Evolutionary conservation across 2,797 vertebrate genomes (phyloP).

Genomic region (Neomorphus geoffroyi): DNA sequence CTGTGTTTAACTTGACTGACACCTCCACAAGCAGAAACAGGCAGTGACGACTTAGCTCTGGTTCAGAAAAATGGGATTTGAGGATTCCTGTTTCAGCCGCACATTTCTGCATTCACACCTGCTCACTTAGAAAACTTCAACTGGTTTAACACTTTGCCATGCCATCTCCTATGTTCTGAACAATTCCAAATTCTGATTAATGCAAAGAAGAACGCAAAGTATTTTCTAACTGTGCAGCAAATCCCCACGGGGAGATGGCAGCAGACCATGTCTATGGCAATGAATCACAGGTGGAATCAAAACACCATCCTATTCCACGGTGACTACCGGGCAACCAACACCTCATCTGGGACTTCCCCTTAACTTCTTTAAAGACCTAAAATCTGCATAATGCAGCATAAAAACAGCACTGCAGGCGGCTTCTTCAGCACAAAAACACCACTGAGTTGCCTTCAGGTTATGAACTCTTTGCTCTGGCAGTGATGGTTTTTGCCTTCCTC

Average conservation of each 20-base stretch:
- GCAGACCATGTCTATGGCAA: not conserved
- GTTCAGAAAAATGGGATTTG: too few species aligned
- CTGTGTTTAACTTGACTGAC: not conserved
- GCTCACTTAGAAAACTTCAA: too few species aligned
- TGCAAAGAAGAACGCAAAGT: not conserved
- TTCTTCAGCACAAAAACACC: not conserved
- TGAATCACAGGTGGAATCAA: not conserved
- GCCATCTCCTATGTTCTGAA: not conserved
- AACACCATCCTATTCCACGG: not conserved
- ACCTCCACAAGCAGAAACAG: not conserved
- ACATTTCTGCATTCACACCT: too few species aligned
- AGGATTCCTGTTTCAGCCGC: not conserved
- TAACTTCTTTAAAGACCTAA: not conserved
- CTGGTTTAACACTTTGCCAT: not conserved
- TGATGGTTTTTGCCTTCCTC: not conserved
- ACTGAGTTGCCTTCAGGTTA: not conserved
- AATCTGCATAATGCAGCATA: not conserved
- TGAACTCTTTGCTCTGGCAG: not conserved
- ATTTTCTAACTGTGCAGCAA: not conserved
- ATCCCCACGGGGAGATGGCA: not conserved
- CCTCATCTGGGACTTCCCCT: constrained; percentile 21
- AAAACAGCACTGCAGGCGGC: not conserved
- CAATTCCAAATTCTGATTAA: not conserved
- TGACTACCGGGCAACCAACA: not conserved
- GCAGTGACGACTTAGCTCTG: not conserved